These are phyloP conservation scores for Syndactyla subalaris DNA, from an alignment of 2,797 vertebrate species.

Conservation along the genomic window DNA sequence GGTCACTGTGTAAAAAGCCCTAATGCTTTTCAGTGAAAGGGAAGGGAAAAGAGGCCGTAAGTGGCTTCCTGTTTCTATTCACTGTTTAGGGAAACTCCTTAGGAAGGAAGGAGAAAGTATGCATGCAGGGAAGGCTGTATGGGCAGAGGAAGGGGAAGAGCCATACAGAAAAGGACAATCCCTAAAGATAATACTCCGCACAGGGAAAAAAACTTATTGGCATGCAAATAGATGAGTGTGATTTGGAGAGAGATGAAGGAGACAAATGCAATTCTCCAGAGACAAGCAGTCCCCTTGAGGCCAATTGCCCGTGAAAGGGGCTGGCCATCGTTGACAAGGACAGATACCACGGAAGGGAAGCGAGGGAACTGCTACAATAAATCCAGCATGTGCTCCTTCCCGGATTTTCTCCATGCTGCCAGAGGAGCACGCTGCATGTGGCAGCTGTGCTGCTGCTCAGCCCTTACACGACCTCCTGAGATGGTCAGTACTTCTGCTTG, in stretches of 20 bases:
- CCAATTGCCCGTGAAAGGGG: neutral
- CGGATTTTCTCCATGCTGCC: neutral
- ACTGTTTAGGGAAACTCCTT: slow-evolving; percentile 39
- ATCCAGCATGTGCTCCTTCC: neutral
- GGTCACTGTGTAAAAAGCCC: slow-evolving; percentile 25
- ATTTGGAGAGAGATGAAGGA: neutral
- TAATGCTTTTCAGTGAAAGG: slow-evolving; percentile 33
- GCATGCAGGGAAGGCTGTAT: neutral
- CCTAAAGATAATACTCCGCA: neutral
- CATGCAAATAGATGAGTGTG: neutral
- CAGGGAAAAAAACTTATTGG: neutral
- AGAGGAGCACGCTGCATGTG: neutral
- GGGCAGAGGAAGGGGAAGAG: neutral
- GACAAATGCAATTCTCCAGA: neutral
- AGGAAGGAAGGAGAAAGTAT: slow-evolving; percentile 47
- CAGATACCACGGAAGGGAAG: neutral
- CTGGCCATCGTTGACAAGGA: neutral
- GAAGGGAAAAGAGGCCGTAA: neutral
- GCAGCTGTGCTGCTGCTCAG: neutral
- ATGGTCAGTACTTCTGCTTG: neutral
- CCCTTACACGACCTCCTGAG: neutral
- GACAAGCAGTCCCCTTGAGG: neutral
- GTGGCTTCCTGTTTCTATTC: slow-evolving; percentile 28
- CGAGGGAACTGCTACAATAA: neutral
- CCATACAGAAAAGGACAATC: neutral